Conservation (phyloP, 2,797 vertebrate genomes). For the Periparus ater region DNA sequence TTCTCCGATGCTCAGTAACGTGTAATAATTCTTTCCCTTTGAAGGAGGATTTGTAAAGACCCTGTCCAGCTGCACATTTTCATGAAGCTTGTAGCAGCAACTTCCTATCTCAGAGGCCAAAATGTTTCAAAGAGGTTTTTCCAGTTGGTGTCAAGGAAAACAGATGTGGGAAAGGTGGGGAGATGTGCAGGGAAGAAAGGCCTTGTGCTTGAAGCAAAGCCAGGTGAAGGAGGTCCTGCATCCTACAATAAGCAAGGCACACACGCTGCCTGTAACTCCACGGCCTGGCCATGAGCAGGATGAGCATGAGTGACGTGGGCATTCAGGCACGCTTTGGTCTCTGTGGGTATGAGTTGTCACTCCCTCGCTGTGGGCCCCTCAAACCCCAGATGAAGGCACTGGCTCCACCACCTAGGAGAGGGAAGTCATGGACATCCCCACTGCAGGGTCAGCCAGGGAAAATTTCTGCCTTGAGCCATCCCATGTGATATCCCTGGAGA, state of each 20-base stretch:
- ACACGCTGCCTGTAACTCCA: rapidly evolving
- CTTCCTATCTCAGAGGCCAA: background rate
- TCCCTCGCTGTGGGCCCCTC: background rate
- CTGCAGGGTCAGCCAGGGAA: background rate
- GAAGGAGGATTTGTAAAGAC: background rate
- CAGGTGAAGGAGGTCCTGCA: background rate
- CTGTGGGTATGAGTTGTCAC: background rate
- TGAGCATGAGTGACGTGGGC: rapidly evolving
- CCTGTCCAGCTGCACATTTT: background rate
- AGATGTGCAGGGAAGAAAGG: background rate
- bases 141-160: background rate
- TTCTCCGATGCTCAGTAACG: background rate
- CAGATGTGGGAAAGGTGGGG: background rate
- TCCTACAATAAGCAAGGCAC: background rate
- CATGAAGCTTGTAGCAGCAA: background rate
- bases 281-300: background rate
- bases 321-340: background rate
- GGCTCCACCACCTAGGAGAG: background rate
- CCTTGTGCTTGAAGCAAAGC: background rate
- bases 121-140: conserved; percentile 10
- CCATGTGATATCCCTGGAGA: background rate
- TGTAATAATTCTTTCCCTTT: background rate
- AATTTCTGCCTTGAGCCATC: background rate
- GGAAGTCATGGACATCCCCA: background rate
- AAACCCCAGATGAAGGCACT: background rate